Base-by-base conservation (phyloP, 1,140 invertebrate genomes). In the Drosophila ercepeae region DNA sequence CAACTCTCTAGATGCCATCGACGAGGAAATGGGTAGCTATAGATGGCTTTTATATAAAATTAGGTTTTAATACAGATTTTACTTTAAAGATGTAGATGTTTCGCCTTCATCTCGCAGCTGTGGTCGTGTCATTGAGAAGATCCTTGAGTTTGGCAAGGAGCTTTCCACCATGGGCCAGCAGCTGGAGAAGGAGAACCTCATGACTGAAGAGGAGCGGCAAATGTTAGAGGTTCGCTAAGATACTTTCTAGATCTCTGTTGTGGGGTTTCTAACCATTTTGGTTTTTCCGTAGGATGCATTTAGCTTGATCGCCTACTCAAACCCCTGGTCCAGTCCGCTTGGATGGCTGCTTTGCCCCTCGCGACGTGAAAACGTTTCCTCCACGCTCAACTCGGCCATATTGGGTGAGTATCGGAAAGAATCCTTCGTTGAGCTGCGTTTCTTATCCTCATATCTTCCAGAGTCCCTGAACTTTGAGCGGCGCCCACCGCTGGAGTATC, bases 341-440 rank as follows among this genome's bases (percentile, higher is more conserved):
- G 97, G 98, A 19, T 98, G 97, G 95, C 97, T 99, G 91, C 93
- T 99, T 73, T 96, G 98, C 92, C 96, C 98, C 8, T 94, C 96
- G 65, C 96, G 98, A 90, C 94, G 98, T 86, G 98, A 99, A 93
- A 95, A 96, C 42, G 97, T 99, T 61, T 99, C 97, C 94, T 96
- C 97, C 79, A 95, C 96, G 82, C 94, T 99, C 71, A 99, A 99
- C 93, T 98, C 98, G 92, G 98, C 98, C 90, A 99, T 99, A 93
- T 94, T 98, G 92, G 96, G 96, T 97, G 92, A 92, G 83, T 86
- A 6, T 4, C 3, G 0, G 9, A 4, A 0, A 4, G 3, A 11
- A 18, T 9, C 39, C 7, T 19, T 9, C 0, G 2, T 0, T 18
- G 18, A 4, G 7, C 2, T 9, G 14, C 5, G 4, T 42, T 42